These are phyloP conservation scores for Lophius piscatorius DNA, from an alignment of 2,113 vertebrate species.

Conservation along the genomic window DNA sequence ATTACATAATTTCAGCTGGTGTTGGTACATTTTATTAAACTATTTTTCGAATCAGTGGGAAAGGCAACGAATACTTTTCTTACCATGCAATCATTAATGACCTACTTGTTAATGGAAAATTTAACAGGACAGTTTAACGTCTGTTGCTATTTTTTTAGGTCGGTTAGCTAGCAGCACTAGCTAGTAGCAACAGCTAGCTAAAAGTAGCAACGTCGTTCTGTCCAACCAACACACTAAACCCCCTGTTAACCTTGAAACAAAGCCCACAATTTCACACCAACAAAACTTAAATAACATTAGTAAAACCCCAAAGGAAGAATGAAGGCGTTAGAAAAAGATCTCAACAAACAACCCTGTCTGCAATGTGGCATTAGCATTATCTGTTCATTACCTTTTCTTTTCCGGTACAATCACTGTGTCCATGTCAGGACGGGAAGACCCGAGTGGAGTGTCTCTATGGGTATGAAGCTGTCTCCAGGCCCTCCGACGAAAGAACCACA, in stretches of 20 bases:
- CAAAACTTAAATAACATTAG: fast-evolving
- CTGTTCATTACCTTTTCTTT: constrained; percentile 80
- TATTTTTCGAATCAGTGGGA: no score
- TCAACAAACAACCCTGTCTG: no score
- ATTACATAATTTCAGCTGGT: no score
- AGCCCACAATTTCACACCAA: background rate
- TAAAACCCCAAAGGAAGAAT: fast-evolving
- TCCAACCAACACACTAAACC: constrained; percentile 34
- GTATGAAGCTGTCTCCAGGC: constrained; percentile 50
- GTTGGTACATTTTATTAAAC: no score
- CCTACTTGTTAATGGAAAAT: no score
- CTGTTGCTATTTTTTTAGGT: no score
- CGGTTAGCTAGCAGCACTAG: constrained; percentile 29
- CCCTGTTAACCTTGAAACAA: constrained; percentile 37
- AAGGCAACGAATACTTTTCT: no score
- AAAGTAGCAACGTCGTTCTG: constrained; percentile 16
- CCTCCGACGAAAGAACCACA: constrained; percentile 51
- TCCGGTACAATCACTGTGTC: constrained; percentile 80
- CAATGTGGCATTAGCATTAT: constrained; percentile 8
- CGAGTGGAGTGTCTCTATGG: constrained; percentile 66
- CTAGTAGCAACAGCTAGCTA: no score
- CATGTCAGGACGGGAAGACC: constrained; percentile 75
- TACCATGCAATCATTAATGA: no score
- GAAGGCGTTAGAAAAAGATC: no score
- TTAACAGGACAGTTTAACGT: background rate